A percentile compares a stretch with the other conserved stretches of the same genome.
Evolutionary conservation across 2,113 vertebrate genomes (phyloP).

Genomic region (Capra hircus): DNA sequence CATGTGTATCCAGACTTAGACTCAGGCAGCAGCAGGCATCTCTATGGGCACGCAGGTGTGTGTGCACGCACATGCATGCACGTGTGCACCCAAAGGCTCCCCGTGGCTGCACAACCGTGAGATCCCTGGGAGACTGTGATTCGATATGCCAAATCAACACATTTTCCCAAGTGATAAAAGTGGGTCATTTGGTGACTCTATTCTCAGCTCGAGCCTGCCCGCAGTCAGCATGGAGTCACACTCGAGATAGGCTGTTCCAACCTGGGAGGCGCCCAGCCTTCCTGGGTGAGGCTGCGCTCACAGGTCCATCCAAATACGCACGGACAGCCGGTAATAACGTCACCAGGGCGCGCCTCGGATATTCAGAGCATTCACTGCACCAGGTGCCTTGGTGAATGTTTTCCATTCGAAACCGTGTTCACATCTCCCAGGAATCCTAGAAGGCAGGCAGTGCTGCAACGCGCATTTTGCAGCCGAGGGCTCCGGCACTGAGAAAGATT

Average conservation of each 20-base stretch:
- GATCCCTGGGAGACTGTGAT: not conserved
- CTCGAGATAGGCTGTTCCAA: not conserved
- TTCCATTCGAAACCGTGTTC: not conserved
- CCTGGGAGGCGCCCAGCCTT: not conserved
- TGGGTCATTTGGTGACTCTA: not conserved
- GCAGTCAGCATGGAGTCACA: not conserved
- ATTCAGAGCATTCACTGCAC: not conserved
- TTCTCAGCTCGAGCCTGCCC: not conserved
- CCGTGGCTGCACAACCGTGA: not conserved
- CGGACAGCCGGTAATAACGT: not conserved
- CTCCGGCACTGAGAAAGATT: not conserved
- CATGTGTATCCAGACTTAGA: not conserved
- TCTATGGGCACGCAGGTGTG: too few species aligned
- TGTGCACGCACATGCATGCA: fast-evolving
- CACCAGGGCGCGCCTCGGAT: not conserved
- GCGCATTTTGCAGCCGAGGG: not conserved
- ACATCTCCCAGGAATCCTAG: not conserved
- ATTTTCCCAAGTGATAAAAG: not conserved
- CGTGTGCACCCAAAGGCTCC: fast-evolving
- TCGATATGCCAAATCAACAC: not conserved
- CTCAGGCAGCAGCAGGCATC: not conserved
- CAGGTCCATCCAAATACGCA: not conserved
- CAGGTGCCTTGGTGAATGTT: not conserved
- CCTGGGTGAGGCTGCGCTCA: not conserved
- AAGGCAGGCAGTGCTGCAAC: not conserved